phyloP scores from a whole-genome alignment of 1,140 invertebrate genomes.

The Bombus fervidus region DNA sequence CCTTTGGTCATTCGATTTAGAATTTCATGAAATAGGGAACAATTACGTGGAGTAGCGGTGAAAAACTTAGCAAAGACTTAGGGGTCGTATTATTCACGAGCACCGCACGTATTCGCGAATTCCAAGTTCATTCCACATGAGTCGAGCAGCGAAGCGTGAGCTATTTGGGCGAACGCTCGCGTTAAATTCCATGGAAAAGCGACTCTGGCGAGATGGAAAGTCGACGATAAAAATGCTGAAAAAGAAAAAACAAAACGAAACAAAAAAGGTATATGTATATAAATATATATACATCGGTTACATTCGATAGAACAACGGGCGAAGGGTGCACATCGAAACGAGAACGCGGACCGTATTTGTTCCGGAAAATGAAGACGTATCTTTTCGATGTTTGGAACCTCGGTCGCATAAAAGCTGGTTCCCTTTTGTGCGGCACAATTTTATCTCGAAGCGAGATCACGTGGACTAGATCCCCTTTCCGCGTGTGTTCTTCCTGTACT shows the following conservation, averaged over 20 bases:
- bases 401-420: slow-evolving; percentile 4
- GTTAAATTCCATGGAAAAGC: slow-evolving; percentile 33
- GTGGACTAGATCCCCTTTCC: background rate
- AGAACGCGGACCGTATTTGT: slow-evolving; percentile 12
- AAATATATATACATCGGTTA: background rate
- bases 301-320: background rate
- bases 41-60: background rate
- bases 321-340: background rate
- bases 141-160: background rate
- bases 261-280: background rate
- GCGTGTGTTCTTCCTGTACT: background rate
- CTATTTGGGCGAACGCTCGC: slow-evolving; percentile 9
- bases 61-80: background rate
- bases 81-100: background rate
- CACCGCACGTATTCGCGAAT: background rate
- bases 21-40: background rate
- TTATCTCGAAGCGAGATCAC: slow-evolving; percentile 40
- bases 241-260: background rate
- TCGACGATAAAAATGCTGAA: slow-evolving; percentile 25
- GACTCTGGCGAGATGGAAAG: background rate
- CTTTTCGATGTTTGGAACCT: slow-evolving; percentile 45
- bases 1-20: too few relatives aligned
- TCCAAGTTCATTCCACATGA: background rate
- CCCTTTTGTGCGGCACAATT: slow-evolving; percentile 32
- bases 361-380: slow-evolving; percentile 42